Conservation (phyloP, 2,888 invertebrate species). For the Sarcophaga rosellei region DNA sequence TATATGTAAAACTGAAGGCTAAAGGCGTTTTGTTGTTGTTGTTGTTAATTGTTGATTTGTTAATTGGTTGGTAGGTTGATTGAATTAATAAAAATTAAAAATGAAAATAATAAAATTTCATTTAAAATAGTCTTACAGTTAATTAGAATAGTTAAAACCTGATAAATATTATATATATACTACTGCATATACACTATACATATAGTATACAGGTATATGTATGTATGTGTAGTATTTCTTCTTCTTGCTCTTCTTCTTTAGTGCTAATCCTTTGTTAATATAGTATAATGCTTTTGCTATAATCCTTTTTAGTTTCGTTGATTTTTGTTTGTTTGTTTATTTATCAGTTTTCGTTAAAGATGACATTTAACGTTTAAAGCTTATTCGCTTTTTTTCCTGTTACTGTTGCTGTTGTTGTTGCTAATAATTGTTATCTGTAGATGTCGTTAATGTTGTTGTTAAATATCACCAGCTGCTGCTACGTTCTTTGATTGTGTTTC, state of each 20-base stretch:
- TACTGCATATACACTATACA: not conserved
- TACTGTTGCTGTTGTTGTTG: constrained; percentile 3
- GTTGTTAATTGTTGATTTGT: constrained; percentile 41
- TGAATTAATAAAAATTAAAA: constrained; percentile 6
- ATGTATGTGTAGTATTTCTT: not conserved
- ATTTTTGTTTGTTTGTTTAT: not conserved
- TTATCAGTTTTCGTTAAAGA: not conserved
- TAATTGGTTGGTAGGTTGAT: constrained; percentile 16
- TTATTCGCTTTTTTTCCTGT: not conserved
- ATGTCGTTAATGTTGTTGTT: constrained; percentile 36
- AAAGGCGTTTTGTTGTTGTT: constrained; percentile 68
- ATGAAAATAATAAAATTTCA: constrained; percentile 65
- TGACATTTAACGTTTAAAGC: too few species aligned
- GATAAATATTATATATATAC: constrained; percentile 30
- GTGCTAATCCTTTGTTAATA: too few species aligned
- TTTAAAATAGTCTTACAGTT: constrained; percentile 73
- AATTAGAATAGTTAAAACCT: constrained; percentile 58
- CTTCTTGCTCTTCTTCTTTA: not conserved
- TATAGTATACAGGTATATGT: too few species aligned
- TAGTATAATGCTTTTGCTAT: not conserved
- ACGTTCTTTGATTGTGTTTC: constrained; percentile 69
- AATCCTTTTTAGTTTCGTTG: constrained; percentile 24
- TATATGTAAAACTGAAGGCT: constrained; percentile 75
- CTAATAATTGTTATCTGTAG: constrained; percentile 40
- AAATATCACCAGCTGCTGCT: constrained; percentile 51